Evolutionary conservation across 2,113 vertebrate genomes (phyloP), one percentile per base, ranked within the genome.

Genomic region (Dissostichus mawsoni): DNA sequence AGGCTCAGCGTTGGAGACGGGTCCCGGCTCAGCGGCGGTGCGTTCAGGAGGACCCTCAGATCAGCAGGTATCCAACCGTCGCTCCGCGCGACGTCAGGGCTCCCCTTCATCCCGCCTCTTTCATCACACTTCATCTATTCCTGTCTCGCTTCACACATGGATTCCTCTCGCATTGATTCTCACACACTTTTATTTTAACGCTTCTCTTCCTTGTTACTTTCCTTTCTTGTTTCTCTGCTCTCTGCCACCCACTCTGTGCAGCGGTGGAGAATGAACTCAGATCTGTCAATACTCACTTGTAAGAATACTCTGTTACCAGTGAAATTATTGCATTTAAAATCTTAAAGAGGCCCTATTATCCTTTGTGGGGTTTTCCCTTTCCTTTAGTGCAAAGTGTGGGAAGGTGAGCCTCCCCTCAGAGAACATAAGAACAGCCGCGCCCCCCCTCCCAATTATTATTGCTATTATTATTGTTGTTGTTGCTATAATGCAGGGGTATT

Each of bases 11-110:
- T 44, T 99, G 98, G 98, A 97, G 93, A 78, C 95, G 92, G 0
- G 97, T 98, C 23, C 97, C 98, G 82, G 82, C 95, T 36, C 98
- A 99, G 91, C 97, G 96, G 8, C 86, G 95, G 88, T 99, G 98
- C 92, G 96, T 96, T 85, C 96, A 97, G 91, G 97, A 95, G 89
- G 95, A 69, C 53, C 65, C 95, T 41, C 95, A 95, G 65, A 95
- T 94, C 91, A 96, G 95, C 94, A 98, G 97, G 98, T 99, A 96
- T 78, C 72, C 18, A 51, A 55, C 48, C 72, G 25, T 29, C 41
- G 12, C 62, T 48, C 78, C 6, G 25, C 67, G 29, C 45, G 65
- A 72, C 68, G 23, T 80, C 61, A 11, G 80, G 78, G 83, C 78
- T 82, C 90, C 87, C 86, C 86, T 80, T 79, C 25, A 71, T 80